phyloP scores from a whole-genome alignment of 2,113 vertebrate genomes.

The Saccopteryx leptura region DNA sequence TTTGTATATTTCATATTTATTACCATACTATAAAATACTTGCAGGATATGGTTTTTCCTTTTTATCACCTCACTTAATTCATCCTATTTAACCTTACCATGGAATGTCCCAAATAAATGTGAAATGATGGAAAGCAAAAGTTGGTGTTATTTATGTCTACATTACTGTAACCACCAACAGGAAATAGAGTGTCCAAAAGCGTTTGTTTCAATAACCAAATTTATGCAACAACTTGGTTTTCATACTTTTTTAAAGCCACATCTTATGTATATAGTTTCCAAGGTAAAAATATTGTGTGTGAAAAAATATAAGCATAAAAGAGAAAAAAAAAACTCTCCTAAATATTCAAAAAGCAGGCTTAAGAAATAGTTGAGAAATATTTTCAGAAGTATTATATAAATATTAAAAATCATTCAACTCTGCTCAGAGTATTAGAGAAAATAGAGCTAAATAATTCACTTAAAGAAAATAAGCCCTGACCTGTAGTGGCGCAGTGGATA shows the following conservation, averaged over 20 bases:
- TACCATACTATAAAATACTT: background rate
- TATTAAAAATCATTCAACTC: background rate
- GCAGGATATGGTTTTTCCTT: background rate
- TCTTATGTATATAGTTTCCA: background rate
- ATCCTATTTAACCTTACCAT: background rate
- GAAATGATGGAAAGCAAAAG: background rate
- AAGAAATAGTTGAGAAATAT: background rate
- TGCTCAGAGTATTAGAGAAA: background rate
- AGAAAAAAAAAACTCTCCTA: background rate
- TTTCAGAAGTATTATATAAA: background rate
- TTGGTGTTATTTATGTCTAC: background rate
- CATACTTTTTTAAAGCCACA: background rate
- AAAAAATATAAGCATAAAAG: slow-evolving; percentile 41
- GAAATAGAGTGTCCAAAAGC: background rate
- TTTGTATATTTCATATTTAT: background rate
- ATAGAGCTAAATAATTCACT: background rate
- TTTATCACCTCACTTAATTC: background rate
- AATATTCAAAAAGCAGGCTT: background rate
- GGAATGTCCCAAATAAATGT: background rate
- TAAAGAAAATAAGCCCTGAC: background rate
- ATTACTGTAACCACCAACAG: background rate
- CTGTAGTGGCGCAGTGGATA: too few relatives aligned
- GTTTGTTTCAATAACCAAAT: background rate
- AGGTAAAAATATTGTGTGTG: background rate
- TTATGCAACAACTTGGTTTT: background rate